A percentile compares a stretch with the other conserved stretches of the same genome.
phyloP scores from a whole-genome alignment of 2,113 vertebrate species.

The Sclerurus mexicanus region DNA sequence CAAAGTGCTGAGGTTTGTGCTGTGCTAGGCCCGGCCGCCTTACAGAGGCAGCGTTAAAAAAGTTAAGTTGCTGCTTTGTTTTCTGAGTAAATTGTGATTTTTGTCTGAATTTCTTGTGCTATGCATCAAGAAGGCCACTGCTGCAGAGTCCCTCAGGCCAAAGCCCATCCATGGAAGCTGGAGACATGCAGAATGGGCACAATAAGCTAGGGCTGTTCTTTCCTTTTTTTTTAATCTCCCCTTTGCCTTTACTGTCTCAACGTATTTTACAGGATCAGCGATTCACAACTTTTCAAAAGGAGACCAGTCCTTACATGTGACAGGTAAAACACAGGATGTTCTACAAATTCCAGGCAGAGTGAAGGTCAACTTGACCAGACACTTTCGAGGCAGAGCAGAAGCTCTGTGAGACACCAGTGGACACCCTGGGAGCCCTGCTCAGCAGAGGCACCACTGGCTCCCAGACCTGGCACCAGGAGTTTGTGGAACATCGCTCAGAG shows the following conservation, averaged over 20 bases:
- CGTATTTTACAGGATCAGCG: not conserved
- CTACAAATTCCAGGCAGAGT: not conserved
- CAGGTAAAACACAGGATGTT: not conserved
- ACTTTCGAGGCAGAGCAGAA: not conserved
- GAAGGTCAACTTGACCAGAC: not conserved
- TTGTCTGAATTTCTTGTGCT: not conserved
- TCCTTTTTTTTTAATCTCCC: not conserved
- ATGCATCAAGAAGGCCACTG: not conserved
- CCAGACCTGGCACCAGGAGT: not conserved
- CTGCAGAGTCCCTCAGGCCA: not conserved
- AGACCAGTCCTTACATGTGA: not conserved
- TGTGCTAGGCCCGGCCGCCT: not conserved
- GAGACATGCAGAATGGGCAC: not conserved
- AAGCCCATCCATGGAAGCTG: not conserved
- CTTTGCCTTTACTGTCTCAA: not conserved
- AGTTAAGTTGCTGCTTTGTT: not conserved
- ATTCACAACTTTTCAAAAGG: not conserved
- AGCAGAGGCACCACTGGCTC: not conserved
- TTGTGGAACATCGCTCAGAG: not conserved
- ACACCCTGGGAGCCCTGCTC: not conserved
- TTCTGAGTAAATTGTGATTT: not conserved
- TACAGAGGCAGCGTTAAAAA: not conserved
- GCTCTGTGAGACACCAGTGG: not conserved
- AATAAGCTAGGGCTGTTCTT: not conserved
- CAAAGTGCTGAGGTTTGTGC: not conserved